phyloP scores from a whole-genome alignment of 1,140 invertebrate genomes.

The Samia ricini region DNA sequence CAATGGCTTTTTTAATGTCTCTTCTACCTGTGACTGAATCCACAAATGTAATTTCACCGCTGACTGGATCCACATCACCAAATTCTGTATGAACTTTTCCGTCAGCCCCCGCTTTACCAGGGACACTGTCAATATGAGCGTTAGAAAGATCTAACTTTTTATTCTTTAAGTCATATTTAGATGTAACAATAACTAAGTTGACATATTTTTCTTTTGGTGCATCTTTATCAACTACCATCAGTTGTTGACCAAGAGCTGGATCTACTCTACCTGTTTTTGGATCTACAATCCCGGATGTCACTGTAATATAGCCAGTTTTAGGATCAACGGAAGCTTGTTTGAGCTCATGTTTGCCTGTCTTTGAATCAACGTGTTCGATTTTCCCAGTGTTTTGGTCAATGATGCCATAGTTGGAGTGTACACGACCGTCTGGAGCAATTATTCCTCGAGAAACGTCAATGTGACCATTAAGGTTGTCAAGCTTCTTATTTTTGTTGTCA shows the following conservation, averaged over 20 bases:
- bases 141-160: constrained; percentile 77
- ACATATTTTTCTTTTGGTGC: constrained; percentile 55
- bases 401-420: constrained; percentile 76
- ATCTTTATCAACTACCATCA: constrained; percentile 80
- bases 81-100: constrained; percentile 75
- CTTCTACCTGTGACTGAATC: constrained; percentile 56
- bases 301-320: constrained; percentile 68
- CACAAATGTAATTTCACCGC: constrained; percentile 69
- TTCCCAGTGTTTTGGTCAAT: constrained; percentile 74
- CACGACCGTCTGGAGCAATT: constrained; percentile 61
- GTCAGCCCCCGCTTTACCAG: constrained; percentile 72
- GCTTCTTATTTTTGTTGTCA: constrained; percentile 70
- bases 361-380: constrained; percentile 68
- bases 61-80: constrained; percentile 72
- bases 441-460: constrained; percentile 67
- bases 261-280: constrained; percentile 75
- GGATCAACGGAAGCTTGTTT: constrained; percentile 71
- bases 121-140: constrained; percentile 77
- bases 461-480: constrained; percentile 71
- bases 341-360: constrained; percentile 71
- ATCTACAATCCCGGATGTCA: constrained; percentile 65
- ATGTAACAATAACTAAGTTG: constrained; percentile 79
- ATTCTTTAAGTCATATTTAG: constrained; percentile 65
- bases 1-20: constrained; percentile 60
- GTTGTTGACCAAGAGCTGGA: constrained; percentile 76